phyloP scores from a whole-genome alignment of 2,888 invertebrate species.

The Scaptomyza polygonia region DNA sequence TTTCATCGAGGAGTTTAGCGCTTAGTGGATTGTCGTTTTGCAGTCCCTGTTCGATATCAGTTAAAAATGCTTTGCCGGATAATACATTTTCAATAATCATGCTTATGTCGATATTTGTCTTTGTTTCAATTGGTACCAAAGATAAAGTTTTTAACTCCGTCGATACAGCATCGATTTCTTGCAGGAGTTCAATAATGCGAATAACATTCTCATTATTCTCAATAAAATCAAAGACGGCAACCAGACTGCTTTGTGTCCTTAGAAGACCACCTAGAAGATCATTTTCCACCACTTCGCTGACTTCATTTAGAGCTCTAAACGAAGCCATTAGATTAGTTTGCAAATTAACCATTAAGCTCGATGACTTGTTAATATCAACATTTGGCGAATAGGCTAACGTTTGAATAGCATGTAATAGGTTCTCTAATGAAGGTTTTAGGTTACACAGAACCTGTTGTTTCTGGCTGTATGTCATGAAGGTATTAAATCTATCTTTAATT shows the following conservation, averaged over 20 bases:
- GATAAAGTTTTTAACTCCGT: conserved; percentile 67
- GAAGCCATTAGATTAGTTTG: conserved; percentile 81
- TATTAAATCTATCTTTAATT: conserved; percentile 68
- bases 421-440: conserved; percentile 55
- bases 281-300: conserved; percentile 66
- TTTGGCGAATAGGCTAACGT: conserved; percentile 63
- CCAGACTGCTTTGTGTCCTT: conserved; percentile 72
- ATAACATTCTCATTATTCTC: conserved; percentile 78
- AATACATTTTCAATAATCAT: conserved; percentile 70
- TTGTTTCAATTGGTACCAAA: conserved; percentile 12
- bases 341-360: conserved; percentile 72
- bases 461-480: conserved; percentile 54
- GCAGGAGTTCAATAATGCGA: conserved; percentile 81
- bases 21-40: conserved; percentile 62
- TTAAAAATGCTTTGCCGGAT: conserved; percentile 69
- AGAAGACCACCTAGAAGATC: conserved; percentile 63
- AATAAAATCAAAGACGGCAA: conserved; percentile 81
- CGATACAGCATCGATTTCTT: conserved; percentile 80
- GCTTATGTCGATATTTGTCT: conserved; percentile 55
- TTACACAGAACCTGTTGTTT: conserved; percentile 43
- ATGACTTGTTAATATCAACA: conserved; percentile 79
- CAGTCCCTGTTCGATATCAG: conserved; percentile 75
- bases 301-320: conserved; percentile 78
- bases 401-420: conserved; percentile 64
- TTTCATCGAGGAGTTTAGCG: conserved; percentile 64